A percentile compares a stretch with the other conserved stretches of the same genome.
Evolutionary conservation across 2,888 invertebrate genomes (phyloP).

Genomic region (Mimachlamys varia): DNA sequence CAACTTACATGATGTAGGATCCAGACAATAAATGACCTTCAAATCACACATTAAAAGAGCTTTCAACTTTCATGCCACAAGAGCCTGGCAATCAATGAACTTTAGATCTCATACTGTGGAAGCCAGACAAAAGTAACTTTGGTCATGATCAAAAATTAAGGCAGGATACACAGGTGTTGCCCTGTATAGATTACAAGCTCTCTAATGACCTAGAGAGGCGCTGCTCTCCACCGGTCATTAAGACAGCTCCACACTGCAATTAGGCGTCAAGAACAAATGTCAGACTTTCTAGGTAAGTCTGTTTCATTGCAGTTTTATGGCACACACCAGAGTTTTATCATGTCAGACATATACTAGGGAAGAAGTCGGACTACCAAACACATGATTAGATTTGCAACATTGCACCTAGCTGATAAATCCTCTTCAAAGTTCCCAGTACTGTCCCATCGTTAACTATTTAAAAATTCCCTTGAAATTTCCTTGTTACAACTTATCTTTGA

Average conservation of each 20-base stretch:
- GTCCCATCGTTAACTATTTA: background rate
- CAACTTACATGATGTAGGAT: background rate
- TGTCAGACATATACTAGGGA: background rate
- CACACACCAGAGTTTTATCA: background rate
- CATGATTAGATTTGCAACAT: background rate
- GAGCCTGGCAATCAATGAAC: background rate
- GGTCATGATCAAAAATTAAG: background rate
- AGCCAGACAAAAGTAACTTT: background rate
- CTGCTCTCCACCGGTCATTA: background rate
- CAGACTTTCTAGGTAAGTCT: background rate
- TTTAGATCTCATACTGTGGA: background rate
- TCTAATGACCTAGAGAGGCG: background rate
- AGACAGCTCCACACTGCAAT: background rate
- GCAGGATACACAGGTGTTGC: slow-evolving; percentile 19
- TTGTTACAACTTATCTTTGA: background rate
- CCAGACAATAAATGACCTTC: background rate
- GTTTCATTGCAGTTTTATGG: slow-evolving; percentile 7
- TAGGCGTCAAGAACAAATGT: background rate
- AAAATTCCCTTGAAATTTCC: background rate
- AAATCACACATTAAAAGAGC: background rate
- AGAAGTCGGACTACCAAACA: background rate
- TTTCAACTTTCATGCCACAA: background rate
- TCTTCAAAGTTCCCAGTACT: background rate
- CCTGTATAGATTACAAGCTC: slow-evolving; percentile 10
- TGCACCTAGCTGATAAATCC: background rate